Percentiles rank a stretch among this genome's conserved stretches.
phyloP scores from a whole-genome alignment of 1,140 invertebrate species.

The Scaptomyza hsui region DNA sequence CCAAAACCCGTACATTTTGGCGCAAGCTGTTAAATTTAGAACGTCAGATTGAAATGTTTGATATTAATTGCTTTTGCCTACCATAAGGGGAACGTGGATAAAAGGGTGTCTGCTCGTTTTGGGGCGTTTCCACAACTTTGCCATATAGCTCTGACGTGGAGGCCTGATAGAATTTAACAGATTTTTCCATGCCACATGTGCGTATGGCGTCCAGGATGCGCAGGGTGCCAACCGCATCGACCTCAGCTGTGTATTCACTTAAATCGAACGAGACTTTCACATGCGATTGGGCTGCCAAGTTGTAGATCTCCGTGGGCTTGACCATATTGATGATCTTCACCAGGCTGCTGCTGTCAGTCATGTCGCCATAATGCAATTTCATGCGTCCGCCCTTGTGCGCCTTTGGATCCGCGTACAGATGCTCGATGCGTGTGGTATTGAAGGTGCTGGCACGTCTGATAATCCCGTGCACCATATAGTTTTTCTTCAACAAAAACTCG shows the following conservation, averaged over 20 bases:
- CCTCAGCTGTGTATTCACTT: conserved; percentile 99
- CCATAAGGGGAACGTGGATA: conserved; percentile 99
- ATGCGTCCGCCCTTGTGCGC: conserved; percentile 93
- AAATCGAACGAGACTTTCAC: conserved; percentile 99
- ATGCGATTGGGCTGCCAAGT: conserved; percentile 99
- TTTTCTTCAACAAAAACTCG: conserved; percentile 97
- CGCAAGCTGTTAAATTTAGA: conserved; percentile 90
- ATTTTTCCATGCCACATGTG: conserved; percentile 94
- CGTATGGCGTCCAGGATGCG: conserved; percentile 97
- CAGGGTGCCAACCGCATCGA: conserved; percentile 98
- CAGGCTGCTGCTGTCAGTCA: conserved; percentile 98
- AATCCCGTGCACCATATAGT: conserved; percentile 98
- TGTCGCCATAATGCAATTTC: conserved; percentile 99
- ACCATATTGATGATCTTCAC: conserved; percentile 96
- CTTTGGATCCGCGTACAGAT: conserved; percentile 95
- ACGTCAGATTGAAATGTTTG: background rate
- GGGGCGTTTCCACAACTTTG: conserved; percentile 98
- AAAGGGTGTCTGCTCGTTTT: conserved; percentile 99
- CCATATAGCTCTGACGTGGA: conserved; percentile 99
- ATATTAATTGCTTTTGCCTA: conserved; percentile 84
- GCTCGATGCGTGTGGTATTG: conserved; percentile 97
- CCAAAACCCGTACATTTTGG: conserved; percentile 99
- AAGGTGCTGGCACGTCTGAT: conserved; percentile 97
- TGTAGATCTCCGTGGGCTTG: conserved; percentile 98
- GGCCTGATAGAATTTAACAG: conserved; percentile 98